Conservation (phyloP, 2,888 invertebrate species). For the Euzophera pinguis region DNA sequence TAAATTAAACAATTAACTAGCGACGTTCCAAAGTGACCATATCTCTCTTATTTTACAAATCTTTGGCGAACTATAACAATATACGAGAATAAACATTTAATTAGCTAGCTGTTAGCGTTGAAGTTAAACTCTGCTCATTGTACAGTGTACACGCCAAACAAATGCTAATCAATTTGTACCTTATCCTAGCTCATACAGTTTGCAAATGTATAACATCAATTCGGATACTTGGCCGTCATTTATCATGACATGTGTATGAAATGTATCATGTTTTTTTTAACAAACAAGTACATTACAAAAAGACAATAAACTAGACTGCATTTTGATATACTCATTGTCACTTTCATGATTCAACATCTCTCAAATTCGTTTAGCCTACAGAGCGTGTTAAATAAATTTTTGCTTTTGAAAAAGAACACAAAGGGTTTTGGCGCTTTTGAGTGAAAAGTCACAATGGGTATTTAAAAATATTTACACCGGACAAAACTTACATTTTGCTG, state of each 20-base stretch:
- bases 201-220: constrained; percentile 1
- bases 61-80: constrained; percentile 77
- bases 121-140: constrained; percentile 25
- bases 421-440: too few relatives aligned
- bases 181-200: constrained; percentile 9
- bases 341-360: too few relatives aligned
- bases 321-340: too few relatives aligned
- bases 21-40: constrained; percentile 59
- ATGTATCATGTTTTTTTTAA: too few relatives aligned
- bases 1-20: constrained; percentile 56
- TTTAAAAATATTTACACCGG: too few relatives aligned
- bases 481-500: too few relatives aligned
- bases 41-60: constrained; percentile 65
- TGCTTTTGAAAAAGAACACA: too few relatives aligned
- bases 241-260: neutral
- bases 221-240: constrained; percentile 6
- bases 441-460: too few relatives aligned
- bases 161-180: constrained; percentile 13
- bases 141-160: constrained; percentile 19
- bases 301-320: too few relatives aligned
- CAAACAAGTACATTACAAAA: too few relatives aligned
- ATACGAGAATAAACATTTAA: constrained; percentile 57
- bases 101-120: constrained; percentile 53
- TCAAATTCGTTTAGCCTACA: too few relatives aligned
- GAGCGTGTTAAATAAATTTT: too few relatives aligned